Conservation (phyloP, 2,113 vertebrate genomes). For the Melanerpes aurifrons region DNA sequence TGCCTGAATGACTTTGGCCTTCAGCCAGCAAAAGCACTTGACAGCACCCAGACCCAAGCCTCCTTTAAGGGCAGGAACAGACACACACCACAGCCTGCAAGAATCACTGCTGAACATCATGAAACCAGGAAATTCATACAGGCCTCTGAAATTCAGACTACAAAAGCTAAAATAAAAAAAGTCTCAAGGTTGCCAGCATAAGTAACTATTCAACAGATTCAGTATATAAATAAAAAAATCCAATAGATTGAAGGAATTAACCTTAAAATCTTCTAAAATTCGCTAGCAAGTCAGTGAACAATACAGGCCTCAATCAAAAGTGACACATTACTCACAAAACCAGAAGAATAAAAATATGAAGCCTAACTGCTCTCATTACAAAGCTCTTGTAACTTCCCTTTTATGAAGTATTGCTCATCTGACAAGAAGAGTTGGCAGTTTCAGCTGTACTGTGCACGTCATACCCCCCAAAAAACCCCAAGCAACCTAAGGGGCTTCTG, state of each 20-base stretch:
- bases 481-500: neutral
- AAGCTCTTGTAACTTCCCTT: conserved; percentile 46
- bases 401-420: conserved; percentile 12
- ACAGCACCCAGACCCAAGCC: neutral
- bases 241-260: neutral
- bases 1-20: neutral
- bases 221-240: neutral
- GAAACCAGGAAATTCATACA: neutral
- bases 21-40: neutral
- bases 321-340: neutral
- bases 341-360: conserved; percentile 2
- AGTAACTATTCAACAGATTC: neutral
- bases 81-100: neutral
- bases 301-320: conserved; percentile 13
- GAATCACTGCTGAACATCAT: neutral
- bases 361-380: neutral
- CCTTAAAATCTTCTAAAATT: conserved; percentile 3
- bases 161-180: neutral
- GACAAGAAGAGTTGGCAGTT: neutral
- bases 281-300: neutral
- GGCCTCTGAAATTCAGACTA: neutral
- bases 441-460: neutral
- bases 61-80: neutral
- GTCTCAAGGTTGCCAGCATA: neutral
- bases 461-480: neutral